Base-by-base conservation (phyloP, 2,888 invertebrate genomes). In the Endomychus coccineus region DNA sequence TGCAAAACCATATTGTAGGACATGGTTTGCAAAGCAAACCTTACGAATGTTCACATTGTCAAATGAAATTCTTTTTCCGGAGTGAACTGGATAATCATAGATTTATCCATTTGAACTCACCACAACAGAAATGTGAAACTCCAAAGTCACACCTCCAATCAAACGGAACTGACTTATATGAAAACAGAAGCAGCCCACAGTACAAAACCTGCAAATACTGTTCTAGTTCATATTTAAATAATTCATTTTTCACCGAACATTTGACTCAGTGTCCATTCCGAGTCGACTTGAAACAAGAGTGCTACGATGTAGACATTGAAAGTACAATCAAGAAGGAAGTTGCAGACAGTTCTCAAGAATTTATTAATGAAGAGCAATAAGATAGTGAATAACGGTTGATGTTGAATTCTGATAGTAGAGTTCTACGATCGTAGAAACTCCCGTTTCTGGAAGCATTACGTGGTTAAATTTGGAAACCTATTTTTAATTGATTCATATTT, bases 71-170 rank as follows among this genome's bases (percentile, higher is more conserved):
- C 68, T 92, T 88, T 69, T 94, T 94, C 70, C 77, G 87, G 17
- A 83, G 90, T 1, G 92, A 95, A 60, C 66, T 94, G 3, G 89
- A 92, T 52, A 91, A 94, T 60, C 95, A 95, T 60, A 71, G 76
- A 6, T 73, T 48, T 27, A 29, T 46, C 9, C 52, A 53, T 21
- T 25, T 46, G 3, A 12, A 13, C 9, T 4, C 14, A 11, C 11
- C 27, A 6, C 34, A 27, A 3, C 27, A 15, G n/a, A 10, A 24
- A 12, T 5, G 17, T 11, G 9, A 28, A 35, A 16, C 30, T 3
- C 29, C 29, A 12, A 7, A 10, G 4, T 16, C 17, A 4, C 17
- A 36, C 10, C 4, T 9, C 9, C 19, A 32, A 9, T 11, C 12
- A 7, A 10, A 6, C 10, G 10, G 10, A 11, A 22, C 15, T 12